Evolutionary conservation across 2,888 invertebrate species (phyloP).

Genomic region (Nephrocerus scutellatus): DNA sequence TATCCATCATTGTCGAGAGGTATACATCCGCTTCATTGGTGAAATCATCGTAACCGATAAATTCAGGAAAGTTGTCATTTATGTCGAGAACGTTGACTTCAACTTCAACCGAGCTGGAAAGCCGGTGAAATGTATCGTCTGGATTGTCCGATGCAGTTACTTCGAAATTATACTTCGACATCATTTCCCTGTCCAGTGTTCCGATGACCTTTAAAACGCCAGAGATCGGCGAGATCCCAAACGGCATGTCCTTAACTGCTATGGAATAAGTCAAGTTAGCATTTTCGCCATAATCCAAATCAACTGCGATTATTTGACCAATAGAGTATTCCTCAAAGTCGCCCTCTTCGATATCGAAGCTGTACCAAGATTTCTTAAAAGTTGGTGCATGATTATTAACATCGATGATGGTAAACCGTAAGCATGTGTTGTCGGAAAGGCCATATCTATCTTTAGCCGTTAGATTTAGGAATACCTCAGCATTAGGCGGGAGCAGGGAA

Average conservation of each 20-base stretch:
- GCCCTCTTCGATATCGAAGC: conserved; percentile 75
- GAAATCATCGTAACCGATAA: conserved; percentile 66
- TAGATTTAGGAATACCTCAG: conserved; percentile 67
- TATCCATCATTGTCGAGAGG: conserved; percentile 32
- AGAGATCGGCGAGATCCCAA: conserved; percentile 61
- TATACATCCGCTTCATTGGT: conserved; percentile 32
- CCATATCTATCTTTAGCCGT: conserved; percentile 71
- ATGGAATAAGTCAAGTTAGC: conserved; percentile 67
- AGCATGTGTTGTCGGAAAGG: conserved; percentile 60
- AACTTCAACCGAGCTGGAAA: conserved; percentile 68
- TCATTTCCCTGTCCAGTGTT: conserved; percentile 67
- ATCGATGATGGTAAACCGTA: conserved; percentile 68
- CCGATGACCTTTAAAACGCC: conserved; percentile 69
- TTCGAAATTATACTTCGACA: conserved; percentile 62
- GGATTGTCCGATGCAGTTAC: conserved; percentile 72
- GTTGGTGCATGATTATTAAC: conserved; percentile 79
- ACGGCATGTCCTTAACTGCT: conserved; percentile 56
- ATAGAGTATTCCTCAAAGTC: conserved; percentile 62
- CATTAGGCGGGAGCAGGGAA: conserved; percentile 64
- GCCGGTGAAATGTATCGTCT: conserved; percentile 48
- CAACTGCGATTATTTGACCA: conserved; percentile 70
- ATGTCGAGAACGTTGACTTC: conserved; percentile 75
- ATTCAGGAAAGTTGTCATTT: conserved; percentile 76
- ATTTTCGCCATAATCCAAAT: conserved; percentile 74
- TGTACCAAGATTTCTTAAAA: conserved; percentile 76